Base-by-base conservation (phyloP, 2,113 vertebrate genomes). In the Scomber japonicus region DNA sequence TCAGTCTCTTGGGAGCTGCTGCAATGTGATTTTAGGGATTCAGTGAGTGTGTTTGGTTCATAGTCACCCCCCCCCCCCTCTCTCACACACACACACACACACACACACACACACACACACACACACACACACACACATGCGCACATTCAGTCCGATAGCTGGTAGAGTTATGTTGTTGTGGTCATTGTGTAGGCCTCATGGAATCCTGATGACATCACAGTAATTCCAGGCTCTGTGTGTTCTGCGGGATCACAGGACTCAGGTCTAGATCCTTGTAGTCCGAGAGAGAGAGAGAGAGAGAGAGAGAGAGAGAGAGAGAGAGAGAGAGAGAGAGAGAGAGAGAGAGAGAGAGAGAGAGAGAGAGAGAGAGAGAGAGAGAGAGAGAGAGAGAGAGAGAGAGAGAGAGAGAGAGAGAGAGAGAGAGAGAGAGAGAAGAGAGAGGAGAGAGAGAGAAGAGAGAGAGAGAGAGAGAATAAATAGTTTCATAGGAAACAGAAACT, bases 191-290 rank as follows among this genome's bases (percentile, higher is more conserved):
- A 50, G 62, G 51, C 56, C 75, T 75, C 30, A 17, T 80, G 86
- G 78, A 89, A 91, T 92, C 81, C 84, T 75, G 69, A 84, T 93
- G 89, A 92, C 86, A 89, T 94, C 90, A 89, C 59, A 74, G 65
- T 72, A 40, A 83, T 77, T 82, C 68, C 77, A 82, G 59, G 48
- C 74, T 60, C 16, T 61, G 44, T 65, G 82, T 78, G 71, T 88
- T 86, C 65, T 87, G 67, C 46, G 72, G 70, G 84, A 80, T 82
- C 75, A 71, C 66, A 66, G 71, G 82, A 48, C 75, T 75, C 19
- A 21, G 50, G 72, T 82, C 62, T 67, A 77, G 59, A 50, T 68
- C n/a, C 31, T 79, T 50, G n/a, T 27, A 46, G 57, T 54, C 56
- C 54, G 69, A 24, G 50, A 82, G 40, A 67, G 24, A 64, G 59